These are phyloP conservation scores for Falco biarmicus DNA, from an alignment of 2,797 vertebrate species.

Conservation along the genomic window DNA sequence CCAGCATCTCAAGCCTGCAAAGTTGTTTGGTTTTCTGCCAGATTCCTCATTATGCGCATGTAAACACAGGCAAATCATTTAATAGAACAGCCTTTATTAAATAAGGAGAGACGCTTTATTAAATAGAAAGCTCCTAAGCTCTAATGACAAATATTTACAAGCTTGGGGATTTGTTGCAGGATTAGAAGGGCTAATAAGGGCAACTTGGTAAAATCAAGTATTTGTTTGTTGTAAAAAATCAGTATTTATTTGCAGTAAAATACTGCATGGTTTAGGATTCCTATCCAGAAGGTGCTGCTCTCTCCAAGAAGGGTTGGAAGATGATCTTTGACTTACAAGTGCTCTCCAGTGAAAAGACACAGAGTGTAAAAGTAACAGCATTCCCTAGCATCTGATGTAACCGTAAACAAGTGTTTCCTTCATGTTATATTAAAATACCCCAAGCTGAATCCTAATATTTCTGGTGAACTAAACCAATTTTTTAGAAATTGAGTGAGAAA, in stretches of 20 bases:
- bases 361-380: neutral
- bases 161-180: neutral
- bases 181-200: neutral
- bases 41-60: neutral
- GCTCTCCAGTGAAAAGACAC: neutral
- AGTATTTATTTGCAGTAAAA: neutral
- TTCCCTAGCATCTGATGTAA: neutral
- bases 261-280: neutral
- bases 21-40: conserved; percentile 11
- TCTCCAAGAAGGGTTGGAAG: neutral
- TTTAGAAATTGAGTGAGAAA: neutral
- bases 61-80: neutral
- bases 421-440: neutral
- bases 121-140: neutral
- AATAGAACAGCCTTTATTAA: neutral
- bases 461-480: neutral
- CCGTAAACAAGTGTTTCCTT: neutral
- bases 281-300: neutral
- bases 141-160: neutral
- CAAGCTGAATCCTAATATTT: neutral
- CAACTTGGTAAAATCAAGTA: neutral
- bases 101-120: neutral
- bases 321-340: neutral
- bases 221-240: neutral
- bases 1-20: neutral